Evolutionary conservation across 2,888 invertebrate genomes (phyloP).

Genomic region (Eristalis pertinax): DNA sequence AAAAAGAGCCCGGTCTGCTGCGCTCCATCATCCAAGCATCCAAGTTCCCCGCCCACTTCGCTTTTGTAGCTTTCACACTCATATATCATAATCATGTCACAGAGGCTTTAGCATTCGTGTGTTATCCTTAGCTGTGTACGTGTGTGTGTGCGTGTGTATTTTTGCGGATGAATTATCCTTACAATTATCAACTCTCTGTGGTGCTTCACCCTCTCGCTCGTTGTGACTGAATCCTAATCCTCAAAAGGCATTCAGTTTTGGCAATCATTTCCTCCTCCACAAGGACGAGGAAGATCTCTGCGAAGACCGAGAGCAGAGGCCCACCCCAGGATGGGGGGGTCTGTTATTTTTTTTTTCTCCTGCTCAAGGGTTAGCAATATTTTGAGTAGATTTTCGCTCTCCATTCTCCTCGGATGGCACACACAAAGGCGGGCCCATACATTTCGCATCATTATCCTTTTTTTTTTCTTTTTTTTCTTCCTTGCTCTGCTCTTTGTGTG

Average conservation of each 20-base stretch:
- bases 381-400: slow-evolving; percentile 45
- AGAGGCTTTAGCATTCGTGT: neutral
- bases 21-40: neutral
- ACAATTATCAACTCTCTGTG: slow-evolving; percentile 58
- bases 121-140: neutral
- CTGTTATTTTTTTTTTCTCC: too few relatives aligned
- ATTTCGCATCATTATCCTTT: slow-evolving; percentile 68
- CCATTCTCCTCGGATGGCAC: slow-evolving; percentile 26
- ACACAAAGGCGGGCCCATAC: slow-evolving; percentile 50
- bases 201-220: slow-evolving; percentile 25
- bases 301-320: neutral
- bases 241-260: slow-evolving; percentile 49
- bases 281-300: neutral
- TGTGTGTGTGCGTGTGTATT: neutral
- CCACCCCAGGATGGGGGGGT: neutral
- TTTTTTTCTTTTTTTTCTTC: too few relatives aligned
- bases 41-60: neutral
- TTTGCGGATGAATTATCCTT: slow-evolving; percentile 35
- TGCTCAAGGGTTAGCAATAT: slow-evolving; percentile 58
- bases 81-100: slow-evolving; percentile 40
- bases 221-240: slow-evolving; percentile 40
- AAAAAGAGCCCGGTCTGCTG: slow-evolving; percentile 1
- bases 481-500: neutral
- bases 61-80: slow-evolving; percentile 33
- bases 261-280: slow-evolving; percentile 30